Base-by-base conservation (phyloP, 2,113 vertebrate species). In the Datnioides undecimradiatus region DNA sequence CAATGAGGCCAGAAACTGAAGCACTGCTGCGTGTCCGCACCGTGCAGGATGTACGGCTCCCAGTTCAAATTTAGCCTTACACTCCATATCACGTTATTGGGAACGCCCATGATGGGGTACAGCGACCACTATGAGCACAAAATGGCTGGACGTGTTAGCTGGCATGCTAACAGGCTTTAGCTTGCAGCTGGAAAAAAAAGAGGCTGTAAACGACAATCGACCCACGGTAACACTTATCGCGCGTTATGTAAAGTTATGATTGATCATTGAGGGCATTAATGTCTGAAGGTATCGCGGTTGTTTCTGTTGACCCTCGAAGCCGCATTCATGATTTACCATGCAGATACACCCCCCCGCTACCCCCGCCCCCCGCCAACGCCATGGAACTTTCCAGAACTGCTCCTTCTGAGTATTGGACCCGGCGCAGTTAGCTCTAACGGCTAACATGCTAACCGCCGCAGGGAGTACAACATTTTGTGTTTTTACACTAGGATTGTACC, bases 351-450 rank as follows among this genome's bases (percentile, higher is more conserved):
- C 3, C 21, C 40, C 40, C 6, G 23, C 2, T 0, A n/a, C 16
- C 34, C 55, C 3, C 21, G 7, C 41, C 17, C 29, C 64, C 12
- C 77, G 6, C 25, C 65, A 27, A 5, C 7, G 6, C 54, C 25
- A 31, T 75, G 82, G 91, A 93, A 92, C 82, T 80, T 93, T 93
- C 89, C 87, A 91, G 86, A 91, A 75, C 34, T 5, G 3, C 45
- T 11, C 27, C 48, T 4, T 46, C 46, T 5, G 13, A 14, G 6
- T 10, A n/a, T 52, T 11, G 25, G 36, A 64, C 48, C 51, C 69
- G 46, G 62, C 10, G 34, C 65, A 13, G 49, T 52, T 78, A 57
- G 72, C 67, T 27, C 5, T 23, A 1, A 34, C 0, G 19, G 64
- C 78, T 68, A 71, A 58, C 51, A 51, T 2, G 69, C 52, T 52